phyloP scores from a whole-genome alignment of 2,888 invertebrate species.

The Orthosia cruda region DNA sequence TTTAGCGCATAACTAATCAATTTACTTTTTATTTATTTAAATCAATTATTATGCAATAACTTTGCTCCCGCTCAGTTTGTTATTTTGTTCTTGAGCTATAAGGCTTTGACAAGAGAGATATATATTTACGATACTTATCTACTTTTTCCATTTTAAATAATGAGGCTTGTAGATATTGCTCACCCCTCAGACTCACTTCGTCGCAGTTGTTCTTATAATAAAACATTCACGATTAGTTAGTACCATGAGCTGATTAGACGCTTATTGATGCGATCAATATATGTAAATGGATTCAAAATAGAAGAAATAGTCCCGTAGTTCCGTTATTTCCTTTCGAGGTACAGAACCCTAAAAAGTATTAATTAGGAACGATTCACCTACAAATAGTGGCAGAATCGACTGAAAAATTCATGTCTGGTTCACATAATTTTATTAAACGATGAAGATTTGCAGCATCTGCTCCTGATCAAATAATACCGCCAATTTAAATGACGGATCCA shows the following conservation, averaged over 20 bases:
- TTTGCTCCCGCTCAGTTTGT: background rate
- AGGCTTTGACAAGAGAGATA: background rate
- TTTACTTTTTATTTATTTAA: constrained; percentile 27
- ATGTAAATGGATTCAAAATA: background rate
- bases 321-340: too few relatives aligned
- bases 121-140: background rate
- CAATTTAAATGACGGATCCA: constrained; percentile 72
- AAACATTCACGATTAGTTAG: background rate
- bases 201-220: background rate
- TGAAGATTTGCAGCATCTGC: constrained; percentile 59
- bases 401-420: constrained; percentile 10
- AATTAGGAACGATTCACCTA: background rate
- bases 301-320: too few relatives aligned
- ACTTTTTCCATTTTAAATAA: background rate
- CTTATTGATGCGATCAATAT: background rate
- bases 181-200: background rate
- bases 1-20: constrained; percentile 25
- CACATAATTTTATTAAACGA: constrained; percentile 26
- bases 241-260: background rate
- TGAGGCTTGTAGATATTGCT: background rate
- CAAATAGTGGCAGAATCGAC: background rate
- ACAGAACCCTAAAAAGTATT: background rate
- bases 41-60: background rate
- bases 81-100: background rate
- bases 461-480: constrained; percentile 68